Percentiles rank a stretch among this genome's conserved stretches.
Evolutionary conservation across 2,113 vertebrate genomes (phyloP).

Genomic region (Formicarius rufipectus): DNA sequence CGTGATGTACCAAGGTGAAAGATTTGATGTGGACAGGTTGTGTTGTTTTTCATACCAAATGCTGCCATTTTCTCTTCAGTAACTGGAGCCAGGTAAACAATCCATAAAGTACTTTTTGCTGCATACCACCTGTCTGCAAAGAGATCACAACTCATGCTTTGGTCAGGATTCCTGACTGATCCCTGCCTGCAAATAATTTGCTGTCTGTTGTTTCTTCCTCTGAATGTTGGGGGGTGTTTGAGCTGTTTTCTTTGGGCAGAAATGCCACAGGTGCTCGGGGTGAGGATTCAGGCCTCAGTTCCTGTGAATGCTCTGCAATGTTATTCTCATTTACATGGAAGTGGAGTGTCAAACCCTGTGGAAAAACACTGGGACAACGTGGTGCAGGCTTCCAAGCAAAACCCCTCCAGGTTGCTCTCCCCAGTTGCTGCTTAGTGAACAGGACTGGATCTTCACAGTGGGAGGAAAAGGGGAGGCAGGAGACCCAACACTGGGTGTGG

Average conservation of each 20-base stretch:
- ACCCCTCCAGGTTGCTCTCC: not conserved
- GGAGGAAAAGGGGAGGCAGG: accelerated
- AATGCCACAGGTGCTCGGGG: not conserved
- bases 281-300: not conserved
- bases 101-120: not conserved
- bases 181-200: not conserved
- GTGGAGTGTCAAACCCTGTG: not conserved
- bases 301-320: not conserved
- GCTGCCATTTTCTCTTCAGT: not conserved
- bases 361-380: not conserved
- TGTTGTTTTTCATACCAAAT: not conserved
- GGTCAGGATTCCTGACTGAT: not conserved
- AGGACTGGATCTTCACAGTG: not conserved
- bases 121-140: not conserved
- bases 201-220: not conserved
- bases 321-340: not conserved
- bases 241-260: not conserved
- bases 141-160: not conserved
- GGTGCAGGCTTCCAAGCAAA: not conserved
- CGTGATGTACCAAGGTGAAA: not conserved
- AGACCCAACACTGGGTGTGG: not conserved
- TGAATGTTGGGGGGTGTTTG: not conserved
- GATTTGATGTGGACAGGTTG: not conserved
- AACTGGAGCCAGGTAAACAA: not conserved
- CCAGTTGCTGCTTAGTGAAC: not conserved